Percentiles rank a stretch among this genome's conserved stretches.
phyloP scores from a whole-genome alignment of 2,888 invertebrate species.

The Sinopyrophorus schimmeli region DNA sequence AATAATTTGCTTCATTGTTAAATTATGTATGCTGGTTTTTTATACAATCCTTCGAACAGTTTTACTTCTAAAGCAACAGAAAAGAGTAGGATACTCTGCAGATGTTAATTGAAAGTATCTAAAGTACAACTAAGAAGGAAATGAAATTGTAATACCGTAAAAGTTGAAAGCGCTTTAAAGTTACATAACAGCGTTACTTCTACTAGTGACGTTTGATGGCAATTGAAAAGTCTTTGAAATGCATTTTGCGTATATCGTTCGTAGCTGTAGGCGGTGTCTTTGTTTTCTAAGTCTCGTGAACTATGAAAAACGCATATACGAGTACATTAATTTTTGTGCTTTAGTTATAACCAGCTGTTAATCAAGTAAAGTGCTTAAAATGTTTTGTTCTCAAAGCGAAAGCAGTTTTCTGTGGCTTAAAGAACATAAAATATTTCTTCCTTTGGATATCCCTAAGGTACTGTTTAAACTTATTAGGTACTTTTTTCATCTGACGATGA shows the following conservation, averaged over 20 bases:
- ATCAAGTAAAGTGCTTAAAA: constrained; percentile 19
- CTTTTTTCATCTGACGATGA: too few relatives aligned
- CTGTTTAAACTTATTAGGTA: too few relatives aligned
- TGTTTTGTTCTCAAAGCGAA: constrained; percentile 19
- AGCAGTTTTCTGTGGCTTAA: constrained; percentile 19
- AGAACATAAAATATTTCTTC: constrained; percentile 7
- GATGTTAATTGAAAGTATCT: constrained; percentile 31
- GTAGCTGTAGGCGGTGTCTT: constrained; percentile 20
- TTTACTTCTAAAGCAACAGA: too few relatives aligned
- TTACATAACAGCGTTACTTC: constrained; percentile 32
- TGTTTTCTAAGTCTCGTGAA: constrained; percentile 5
- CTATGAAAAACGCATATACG: constrained; percentile 3
- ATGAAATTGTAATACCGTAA: constrained; percentile 37
- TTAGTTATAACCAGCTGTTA: constrained; percentile 12
- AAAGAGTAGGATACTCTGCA: constrained; percentile 7
- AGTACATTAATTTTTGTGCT: constrained; percentile 6
- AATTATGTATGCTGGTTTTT: too few relatives aligned
- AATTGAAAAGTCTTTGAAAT: constrained; percentile 24
- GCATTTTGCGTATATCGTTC: constrained; percentile 27
- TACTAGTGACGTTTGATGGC: constrained; percentile 23
- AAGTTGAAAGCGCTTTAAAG: constrained; percentile 36
- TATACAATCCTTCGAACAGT: too few relatives aligned
- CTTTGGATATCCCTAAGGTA: constrained; percentile 15
- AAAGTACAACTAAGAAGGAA: constrained; percentile 32
- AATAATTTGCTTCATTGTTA: too few relatives aligned